A percentile compares a stretch with the other conserved stretches of the same genome.
Evolutionary conservation across 1,140 invertebrate species (phyloP).

Genomic region (Kradibia gibbosae): DNA sequence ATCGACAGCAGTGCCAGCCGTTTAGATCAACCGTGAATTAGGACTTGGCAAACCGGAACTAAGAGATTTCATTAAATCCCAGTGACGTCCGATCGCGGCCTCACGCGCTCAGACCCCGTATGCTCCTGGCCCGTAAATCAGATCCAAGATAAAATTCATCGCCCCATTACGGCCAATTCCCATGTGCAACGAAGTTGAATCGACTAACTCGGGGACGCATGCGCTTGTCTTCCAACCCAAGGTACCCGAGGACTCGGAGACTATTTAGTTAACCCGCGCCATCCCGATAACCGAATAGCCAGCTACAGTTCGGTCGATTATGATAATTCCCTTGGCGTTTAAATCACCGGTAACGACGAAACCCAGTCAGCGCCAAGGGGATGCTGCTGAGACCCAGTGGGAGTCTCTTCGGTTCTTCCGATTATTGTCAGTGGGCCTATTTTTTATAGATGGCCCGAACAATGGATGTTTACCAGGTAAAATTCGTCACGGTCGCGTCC

Average conservation of each 20-base stretch:
- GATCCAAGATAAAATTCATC: constrained; percentile 42
- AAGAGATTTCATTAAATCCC: not conserved
- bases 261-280: too few species aligned
- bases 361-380: constrained; percentile 46
- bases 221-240: too few species aligned
- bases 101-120: not conserved
- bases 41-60: not conserved
- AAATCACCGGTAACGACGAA: not conserved
- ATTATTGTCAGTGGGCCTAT: not conserved
- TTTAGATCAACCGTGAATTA: constrained; percentile 27
- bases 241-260: too few species aligned
- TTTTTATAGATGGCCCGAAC: not conserved
- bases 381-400: constrained; percentile 58
- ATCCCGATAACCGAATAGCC: too few species aligned
- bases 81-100: not conserved
- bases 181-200: constrained; percentile 31
- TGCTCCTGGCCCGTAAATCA: constrained; percentile 21
- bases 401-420: constrained; percentile 54
- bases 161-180: constrained; percentile 35
- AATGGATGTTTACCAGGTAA: not conserved
- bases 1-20: constrained; percentile 7
- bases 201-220: not conserved
- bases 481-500: not conserved
- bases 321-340: constrained; percentile 42
- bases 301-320: not conserved